phyloP scores from a whole-genome alignment of 2,888 invertebrate species.

The Sinohyriopsis cumingii region DNA sequence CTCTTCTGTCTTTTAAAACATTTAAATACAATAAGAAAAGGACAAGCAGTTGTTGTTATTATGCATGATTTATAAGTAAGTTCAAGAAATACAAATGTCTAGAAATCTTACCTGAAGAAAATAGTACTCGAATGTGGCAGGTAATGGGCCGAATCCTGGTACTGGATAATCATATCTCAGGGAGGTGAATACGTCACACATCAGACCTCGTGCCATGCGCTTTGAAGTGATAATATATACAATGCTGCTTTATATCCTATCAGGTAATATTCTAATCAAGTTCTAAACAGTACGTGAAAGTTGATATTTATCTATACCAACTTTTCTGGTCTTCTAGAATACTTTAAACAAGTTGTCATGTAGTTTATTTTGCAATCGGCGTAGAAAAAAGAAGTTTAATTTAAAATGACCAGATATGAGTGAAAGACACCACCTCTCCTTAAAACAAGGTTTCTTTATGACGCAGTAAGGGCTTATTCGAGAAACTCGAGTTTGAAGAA shows the following conservation, averaged over 20 bases:
- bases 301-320: background rate
- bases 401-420: background rate
- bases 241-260: too few relatives aligned
- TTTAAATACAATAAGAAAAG: too few relatives aligned
- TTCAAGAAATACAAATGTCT: too few relatives aligned
- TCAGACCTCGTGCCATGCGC: conserved; percentile 41
- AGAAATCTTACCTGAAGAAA: conserved; percentile 42
- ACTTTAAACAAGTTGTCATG: too few relatives aligned
- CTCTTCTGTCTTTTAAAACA: too few relatives aligned
- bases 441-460: too few relatives aligned
- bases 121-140: conserved; percentile 48
- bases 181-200: conserved; percentile 47
- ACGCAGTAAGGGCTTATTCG: too few relatives aligned
- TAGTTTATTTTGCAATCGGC: background rate
- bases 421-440: background rate
- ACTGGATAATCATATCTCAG: conserved; percentile 26
- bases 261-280: too few relatives aligned
- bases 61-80: too few relatives aligned
- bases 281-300: background rate
- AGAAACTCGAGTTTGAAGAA: too few relatives aligned
- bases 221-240: conserved; percentile 9
- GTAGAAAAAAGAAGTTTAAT: background rate
- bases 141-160: conserved; percentile 16
- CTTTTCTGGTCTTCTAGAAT: background rate
- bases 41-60: too few relatives aligned